Percentiles rank a stretch among this genome's conserved stretches.
Evolutionary conservation across 2,797 vertebrate genomes (phyloP).

Genomic region (Girardinus metallicus): DNA sequence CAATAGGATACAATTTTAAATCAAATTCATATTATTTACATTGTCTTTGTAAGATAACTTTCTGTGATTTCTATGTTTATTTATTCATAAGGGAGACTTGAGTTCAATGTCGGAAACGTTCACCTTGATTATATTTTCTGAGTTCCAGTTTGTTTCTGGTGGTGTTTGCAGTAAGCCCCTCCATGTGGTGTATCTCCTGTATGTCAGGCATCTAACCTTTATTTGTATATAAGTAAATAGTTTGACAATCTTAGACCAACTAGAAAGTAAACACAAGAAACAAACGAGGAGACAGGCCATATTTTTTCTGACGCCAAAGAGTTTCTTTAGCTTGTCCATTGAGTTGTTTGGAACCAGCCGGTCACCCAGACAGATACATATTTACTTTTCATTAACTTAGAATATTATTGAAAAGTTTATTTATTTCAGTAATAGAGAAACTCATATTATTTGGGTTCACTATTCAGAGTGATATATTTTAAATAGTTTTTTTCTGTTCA

Average conservation of each 20-base stretch:
- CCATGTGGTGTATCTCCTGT: constrained; percentile 51
- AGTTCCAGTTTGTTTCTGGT: constrained; percentile 60
- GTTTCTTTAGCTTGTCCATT: constrained; percentile 79
- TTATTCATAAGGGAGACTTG: constrained; percentile 76
- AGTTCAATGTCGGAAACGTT: constrained; percentile 79
- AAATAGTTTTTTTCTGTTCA: background rate
- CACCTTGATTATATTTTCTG: constrained; percentile 37
- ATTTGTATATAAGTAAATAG: constrained; percentile 86
- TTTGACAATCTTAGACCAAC: constrained; percentile 86
- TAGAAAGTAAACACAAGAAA: constrained; percentile 71
- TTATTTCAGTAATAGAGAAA: background rate
- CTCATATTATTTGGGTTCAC: background rate
- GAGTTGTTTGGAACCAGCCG: constrained; percentile 38
- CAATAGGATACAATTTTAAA: background rate
- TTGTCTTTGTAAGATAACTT: background rate
- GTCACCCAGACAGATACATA: background rate
- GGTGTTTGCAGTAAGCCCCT: constrained; percentile 66
- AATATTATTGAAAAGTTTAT: background rate
- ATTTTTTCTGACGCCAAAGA: constrained; percentile 88
- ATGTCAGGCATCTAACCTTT: constrained; percentile 79
- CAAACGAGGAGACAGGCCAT: constrained; percentile 82
- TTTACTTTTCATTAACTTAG: background rate
- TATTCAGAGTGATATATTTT: background rate
- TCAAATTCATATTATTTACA: background rate
- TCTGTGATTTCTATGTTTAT: constrained; percentile 41